These are phyloP conservation scores for Hirudinaria manillensis DNA, from an alignment of 2,888 invertebrate genomes.

Conservation along the genomic window DNA sequence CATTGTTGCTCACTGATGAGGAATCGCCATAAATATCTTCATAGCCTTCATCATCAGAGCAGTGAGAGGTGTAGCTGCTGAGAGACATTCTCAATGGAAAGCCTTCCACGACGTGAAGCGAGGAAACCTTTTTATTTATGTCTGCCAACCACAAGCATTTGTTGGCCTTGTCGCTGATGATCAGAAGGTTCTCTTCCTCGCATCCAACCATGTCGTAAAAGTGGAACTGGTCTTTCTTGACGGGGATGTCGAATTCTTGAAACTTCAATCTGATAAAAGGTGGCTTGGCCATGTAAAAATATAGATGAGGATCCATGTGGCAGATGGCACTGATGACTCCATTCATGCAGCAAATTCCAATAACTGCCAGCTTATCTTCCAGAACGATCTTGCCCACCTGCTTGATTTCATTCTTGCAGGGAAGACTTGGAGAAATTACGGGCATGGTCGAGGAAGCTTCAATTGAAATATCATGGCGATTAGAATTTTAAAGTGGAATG, in stretches of 20 bases:
- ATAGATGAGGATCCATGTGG: conserved; percentile 17
- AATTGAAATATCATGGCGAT: too few species aligned
- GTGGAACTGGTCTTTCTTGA: background rate
- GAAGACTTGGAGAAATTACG: too few species aligned
- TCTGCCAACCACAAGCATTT: background rate
- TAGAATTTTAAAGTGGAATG: too few species aligned
- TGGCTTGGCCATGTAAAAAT: background rate
- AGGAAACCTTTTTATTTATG: background rate
- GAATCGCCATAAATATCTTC: conserved; percentile 5
- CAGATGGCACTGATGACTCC: conserved; percentile 2
- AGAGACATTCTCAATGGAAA: conserved; percentile 15
- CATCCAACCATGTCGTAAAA: conserved; percentile 16
- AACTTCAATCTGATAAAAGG: background rate
- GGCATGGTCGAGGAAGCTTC: too few species aligned
- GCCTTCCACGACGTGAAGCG: background rate
- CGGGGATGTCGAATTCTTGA: conserved; percentile 6
- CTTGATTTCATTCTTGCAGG: too few species aligned
- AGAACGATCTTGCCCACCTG: background rate
- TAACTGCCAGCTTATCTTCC: background rate
- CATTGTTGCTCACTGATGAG: too few species aligned
- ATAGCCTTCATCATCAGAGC: background rate
- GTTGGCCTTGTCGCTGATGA: conserved; percentile 13
- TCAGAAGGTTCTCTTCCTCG: background rate
- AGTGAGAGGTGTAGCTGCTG: background rate
- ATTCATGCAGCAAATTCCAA: conserved; percentile 7